These are phyloP conservation scores for Gila robusta DNA, from an alignment of 2,797 vertebrate genomes.

Conservation along the genomic window DNA sequence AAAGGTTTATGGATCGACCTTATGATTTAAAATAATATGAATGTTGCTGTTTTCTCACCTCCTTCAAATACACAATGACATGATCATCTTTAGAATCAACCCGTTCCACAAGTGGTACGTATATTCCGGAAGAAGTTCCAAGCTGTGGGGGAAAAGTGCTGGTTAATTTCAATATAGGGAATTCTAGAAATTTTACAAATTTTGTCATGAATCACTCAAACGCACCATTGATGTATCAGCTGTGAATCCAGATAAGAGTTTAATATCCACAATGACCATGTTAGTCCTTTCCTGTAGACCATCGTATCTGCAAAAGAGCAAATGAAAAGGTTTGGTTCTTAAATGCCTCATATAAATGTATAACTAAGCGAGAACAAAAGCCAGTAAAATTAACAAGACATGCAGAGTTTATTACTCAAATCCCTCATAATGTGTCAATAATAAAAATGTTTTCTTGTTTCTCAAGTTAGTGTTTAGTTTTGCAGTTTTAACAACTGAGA, in stretches of 20 bases:
- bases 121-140: no score
- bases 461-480: not conserved
- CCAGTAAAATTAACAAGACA: no score
- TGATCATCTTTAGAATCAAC: conserved; percentile 51
- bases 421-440: not conserved
- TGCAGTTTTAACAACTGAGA: not conserved
- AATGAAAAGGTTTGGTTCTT: no score
- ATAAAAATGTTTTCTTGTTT: not conserved
- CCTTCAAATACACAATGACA: conserved; percentile 36
- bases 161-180: no score
- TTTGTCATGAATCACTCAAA: not conserved
- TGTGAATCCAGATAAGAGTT: not conserved
- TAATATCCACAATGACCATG: conserved; percentile 16
- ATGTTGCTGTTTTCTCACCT: conserved; percentile 6
- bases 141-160: no score
- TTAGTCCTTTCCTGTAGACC: not conserved
- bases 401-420: not conserved
- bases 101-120: conserved; percentile 4
- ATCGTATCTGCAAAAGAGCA: not conserved
- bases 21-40: not conserved
- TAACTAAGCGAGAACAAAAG: not conserved
- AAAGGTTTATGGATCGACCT: not conserved
- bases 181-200: no score
- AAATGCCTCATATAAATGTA: not conserved
- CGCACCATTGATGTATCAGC: not conserved